Percentiles rank a stretch among this genome's conserved stretches.
phyloP scores from a whole-genome alignment of 2,888 invertebrate genomes.

The Drosophila quinaria region DNA sequence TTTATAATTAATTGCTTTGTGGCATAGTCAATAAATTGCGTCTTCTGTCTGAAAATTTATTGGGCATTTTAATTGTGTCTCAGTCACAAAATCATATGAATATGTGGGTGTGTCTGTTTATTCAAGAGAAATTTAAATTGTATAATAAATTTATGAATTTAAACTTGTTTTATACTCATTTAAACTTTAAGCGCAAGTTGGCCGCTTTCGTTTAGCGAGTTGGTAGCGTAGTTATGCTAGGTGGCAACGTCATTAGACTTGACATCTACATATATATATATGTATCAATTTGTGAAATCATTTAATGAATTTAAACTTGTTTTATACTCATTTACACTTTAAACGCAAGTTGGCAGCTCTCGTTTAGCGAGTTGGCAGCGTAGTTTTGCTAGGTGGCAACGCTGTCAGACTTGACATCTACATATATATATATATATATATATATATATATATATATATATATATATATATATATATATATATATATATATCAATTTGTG shows the following conservation, averaged over 20 bases:
- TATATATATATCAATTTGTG: too few relatives aligned
- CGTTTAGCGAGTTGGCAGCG: background rate
- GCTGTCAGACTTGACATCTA: background rate
- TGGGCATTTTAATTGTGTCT: constrained; percentile 40
- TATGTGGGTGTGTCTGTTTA: background rate
- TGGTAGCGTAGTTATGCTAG: too few relatives aligned
- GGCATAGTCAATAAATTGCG: constrained; percentile 37
- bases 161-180: background rate
- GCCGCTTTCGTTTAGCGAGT: too few relatives aligned
- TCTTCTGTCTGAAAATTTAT: constrained; percentile 28
- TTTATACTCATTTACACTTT: background rate
- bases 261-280: too few relatives aligned
- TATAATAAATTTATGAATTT: background rate
- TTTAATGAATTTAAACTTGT: background rate
- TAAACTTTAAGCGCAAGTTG: too few relatives aligned
- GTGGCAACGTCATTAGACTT: too few relatives aligned
- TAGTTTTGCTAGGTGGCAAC: background rate
- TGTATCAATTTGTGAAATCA: too few relatives aligned
- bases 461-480: too few relatives aligned
- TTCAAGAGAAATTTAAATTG: background rate
- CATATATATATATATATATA: too few relatives aligned
- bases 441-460: too few relatives aligned
- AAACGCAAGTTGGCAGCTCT: background rate
- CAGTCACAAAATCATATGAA: background rate
- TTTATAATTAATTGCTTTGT: constrained; percentile 54